phyloP scores from a whole-genome alignment of 2,888 invertebrate genomes.

The Mythimna ferrago region DNA sequence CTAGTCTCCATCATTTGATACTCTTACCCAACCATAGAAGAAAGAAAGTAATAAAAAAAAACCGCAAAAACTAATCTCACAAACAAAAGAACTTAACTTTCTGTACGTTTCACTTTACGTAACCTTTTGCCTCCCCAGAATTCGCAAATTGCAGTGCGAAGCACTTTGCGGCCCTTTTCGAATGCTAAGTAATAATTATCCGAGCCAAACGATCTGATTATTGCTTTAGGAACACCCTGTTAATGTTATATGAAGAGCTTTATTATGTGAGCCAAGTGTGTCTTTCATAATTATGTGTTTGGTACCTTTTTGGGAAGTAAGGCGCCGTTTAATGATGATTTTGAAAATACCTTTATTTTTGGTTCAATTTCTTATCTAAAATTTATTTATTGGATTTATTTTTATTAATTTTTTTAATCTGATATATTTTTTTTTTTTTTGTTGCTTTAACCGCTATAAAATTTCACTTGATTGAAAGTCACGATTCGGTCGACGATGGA shows the following conservation, averaged over 20 bases:
- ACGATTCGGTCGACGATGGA: no score
- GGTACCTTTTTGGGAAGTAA: not conserved
- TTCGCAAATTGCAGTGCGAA: conserved; percentile 68
- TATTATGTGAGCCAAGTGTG: conserved; percentile 32
- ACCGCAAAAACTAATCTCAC: not conserved
- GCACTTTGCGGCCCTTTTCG: conserved; percentile 64
- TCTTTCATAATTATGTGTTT: conserved; percentile 32
- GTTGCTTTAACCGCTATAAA: no score
- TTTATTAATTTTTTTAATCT: no score
- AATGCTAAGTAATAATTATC: conserved; percentile 67
- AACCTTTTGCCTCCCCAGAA: conserved; percentile 61
- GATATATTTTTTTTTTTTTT: no score
- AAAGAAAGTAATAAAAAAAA: no score
- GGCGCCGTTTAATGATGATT: conserved; percentile 1
- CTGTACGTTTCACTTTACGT: conserved; percentile 52
- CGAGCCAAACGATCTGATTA: conserved; percentile 63
- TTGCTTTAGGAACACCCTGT: conserved; percentile 45
- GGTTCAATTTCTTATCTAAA: no score
- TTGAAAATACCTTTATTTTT: not conserved
- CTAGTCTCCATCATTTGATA: no score
- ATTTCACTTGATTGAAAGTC: no score
- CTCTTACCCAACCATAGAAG: no score
- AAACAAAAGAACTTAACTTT: not conserved
- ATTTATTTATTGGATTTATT: no score
- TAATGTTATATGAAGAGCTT: conserved; percentile 49